phyloP scores from a whole-genome alignment of 2,888 invertebrate species.

The Tetragonisca angustula region DNA sequence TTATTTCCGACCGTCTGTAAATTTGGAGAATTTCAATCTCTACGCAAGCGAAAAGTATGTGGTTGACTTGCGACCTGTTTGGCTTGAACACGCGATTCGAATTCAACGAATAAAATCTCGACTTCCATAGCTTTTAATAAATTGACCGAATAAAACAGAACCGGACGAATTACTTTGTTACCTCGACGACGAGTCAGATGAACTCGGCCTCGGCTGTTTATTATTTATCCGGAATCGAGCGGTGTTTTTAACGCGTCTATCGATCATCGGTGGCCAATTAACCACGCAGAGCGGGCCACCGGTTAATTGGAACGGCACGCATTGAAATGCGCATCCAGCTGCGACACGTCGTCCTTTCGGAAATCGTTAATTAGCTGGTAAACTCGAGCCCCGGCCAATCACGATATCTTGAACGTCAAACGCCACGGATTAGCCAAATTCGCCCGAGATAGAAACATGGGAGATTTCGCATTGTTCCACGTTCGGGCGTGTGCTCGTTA shows the following conservation, averaged over 20 bases:
- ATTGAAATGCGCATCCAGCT: constrained; percentile 35
- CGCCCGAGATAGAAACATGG: constrained; percentile 19
- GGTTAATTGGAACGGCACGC: constrained; percentile 48
- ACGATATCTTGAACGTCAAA: constrained; percentile 53
- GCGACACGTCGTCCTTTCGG: constrained; percentile 41
- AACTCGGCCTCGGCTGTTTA: neutral
- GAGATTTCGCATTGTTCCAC: constrained; percentile 20
- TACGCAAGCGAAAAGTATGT: too few species aligned
- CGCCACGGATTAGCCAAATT: constrained; percentile 42
- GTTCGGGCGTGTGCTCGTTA: constrained; percentile 26
- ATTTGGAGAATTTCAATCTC: too few species aligned
- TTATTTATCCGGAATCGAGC: neutral
- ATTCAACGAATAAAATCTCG: too few species aligned
- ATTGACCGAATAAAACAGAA: too few species aligned
- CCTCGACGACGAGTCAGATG: too few species aligned
- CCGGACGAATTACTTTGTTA: too few species aligned
- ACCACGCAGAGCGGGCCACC: constrained; percentile 25
- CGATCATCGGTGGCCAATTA: constrained; percentile 54
- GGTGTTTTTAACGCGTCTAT: constrained; percentile 32
- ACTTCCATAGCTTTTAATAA: too few species aligned
- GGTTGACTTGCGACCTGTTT: too few species aligned
- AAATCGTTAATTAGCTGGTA: constrained; percentile 50
- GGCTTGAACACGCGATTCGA: too few species aligned
- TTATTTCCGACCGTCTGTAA: too few species aligned
- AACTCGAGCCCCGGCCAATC: constrained; percentile 12